Evolutionary conservation across 1,140 invertebrate species (phyloP).

Genomic region (Caenorhabditis brenneri): DNA sequence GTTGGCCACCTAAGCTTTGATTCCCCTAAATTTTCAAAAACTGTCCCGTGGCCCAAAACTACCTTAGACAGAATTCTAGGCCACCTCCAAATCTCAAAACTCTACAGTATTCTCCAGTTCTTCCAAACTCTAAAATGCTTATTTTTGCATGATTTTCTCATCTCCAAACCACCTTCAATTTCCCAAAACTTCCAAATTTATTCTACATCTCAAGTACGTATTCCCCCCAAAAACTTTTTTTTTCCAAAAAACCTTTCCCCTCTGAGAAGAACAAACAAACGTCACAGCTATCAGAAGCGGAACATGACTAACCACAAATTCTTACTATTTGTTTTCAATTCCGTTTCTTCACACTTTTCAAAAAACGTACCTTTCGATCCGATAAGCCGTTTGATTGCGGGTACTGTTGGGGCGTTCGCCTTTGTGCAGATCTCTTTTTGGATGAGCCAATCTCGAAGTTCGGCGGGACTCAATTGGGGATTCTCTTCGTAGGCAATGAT

Average conservation of each 20-base stretch:
- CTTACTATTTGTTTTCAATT: background rate
- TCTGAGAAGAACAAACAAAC: background rate
- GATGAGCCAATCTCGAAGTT: conserved; percentile 60
- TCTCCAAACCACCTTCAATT: background rate
- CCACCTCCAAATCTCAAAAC: too few species aligned
- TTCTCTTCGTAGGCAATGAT: conserved; percentile 54
- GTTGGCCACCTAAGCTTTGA: too few species aligned
- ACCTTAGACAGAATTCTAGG: too few species aligned
- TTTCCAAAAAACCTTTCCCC: background rate
- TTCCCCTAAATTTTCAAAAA: too few species aligned
- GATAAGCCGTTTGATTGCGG: background rate
- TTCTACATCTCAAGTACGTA: too few species aligned
- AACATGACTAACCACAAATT: background rate
- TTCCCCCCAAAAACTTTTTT: too few species aligned
- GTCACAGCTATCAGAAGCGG: conserved; percentile 12
- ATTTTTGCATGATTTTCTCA: too few species aligned
- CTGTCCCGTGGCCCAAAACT: too few species aligned
- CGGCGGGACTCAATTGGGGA: conserved; percentile 53
- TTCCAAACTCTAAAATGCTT: too few species aligned
- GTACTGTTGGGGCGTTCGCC: background rate
- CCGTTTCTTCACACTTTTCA: background rate
- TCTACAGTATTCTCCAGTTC: too few species aligned
- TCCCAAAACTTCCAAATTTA: too few species aligned
- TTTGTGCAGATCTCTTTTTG: conserved; percentile 54
- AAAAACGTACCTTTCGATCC: background rate